Evolutionary conservation across 2,888 invertebrate genomes (phyloP), one percentile per base, ranked within the genome.

Genomic region (Siphonodentalium dalli): DNA sequence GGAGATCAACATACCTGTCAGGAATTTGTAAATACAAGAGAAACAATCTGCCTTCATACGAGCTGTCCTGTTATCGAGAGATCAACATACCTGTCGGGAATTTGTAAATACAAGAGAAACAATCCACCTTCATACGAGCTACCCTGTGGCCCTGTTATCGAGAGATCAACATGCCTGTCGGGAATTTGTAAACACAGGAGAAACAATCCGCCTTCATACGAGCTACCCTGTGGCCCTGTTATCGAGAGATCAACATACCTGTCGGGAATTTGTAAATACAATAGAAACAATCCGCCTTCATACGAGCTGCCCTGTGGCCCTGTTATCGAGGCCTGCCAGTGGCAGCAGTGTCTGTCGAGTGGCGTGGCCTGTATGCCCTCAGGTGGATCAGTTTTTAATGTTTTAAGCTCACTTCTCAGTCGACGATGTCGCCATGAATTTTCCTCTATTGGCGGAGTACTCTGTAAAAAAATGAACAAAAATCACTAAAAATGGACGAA

Each of bases 121-220:
- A 92, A 85, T 7, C 95, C 95, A 15, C 95, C 95, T 81, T 95
- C 94, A 76, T 95, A 96, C 0, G 95, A 93, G 78, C 93, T 93
- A 27, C 92, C 93, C 27, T 88, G 88, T 8, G 96, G 95, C 0
- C 95, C 96, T 23, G 90, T 88, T 71, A 96, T 91, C 48, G 90
- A 90, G 1, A n/a, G n/a, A n/a, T n/a, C n/a, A n/a, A 29, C 41
- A 60, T 58, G 81, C 82, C 80, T 81, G 50, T 80, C 74, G 11
- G 93, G 93, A 68, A 94, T 91, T 83, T 92, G 92, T 56, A 96
- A 86, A 79, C 92, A 93, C 6, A 96, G 85, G 77, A 90, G 93
- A 83, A 96, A 96, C 53, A 92, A 85, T 7, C 95, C 95, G 15
- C 95, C 95, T 81, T 95, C 94, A 76, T 95, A 96, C 0, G 95